Percentiles rank a stretch among this genome's conserved stretches.
phyloP scores from a whole-genome alignment of 2,888 invertebrate species.

The Cistogaster globosa region DNA sequence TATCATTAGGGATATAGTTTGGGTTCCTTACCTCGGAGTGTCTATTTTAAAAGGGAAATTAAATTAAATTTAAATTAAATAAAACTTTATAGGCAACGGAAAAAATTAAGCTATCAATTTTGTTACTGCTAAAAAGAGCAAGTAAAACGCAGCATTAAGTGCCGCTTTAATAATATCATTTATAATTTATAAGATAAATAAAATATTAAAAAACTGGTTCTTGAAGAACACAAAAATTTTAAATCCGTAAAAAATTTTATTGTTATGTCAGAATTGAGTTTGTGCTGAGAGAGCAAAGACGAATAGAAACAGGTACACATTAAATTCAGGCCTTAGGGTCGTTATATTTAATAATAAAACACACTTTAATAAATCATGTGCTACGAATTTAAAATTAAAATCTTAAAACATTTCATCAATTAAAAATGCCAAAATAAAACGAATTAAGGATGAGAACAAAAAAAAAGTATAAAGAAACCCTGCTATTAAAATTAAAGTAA shows the following conservation, averaged over 20 bases:
- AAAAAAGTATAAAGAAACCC: conserved; percentile 31
- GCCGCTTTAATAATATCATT: conserved; percentile 11
- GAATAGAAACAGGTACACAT: too few relatives aligned
- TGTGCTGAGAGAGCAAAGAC: too few relatives aligned
- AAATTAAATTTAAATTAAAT: conserved; percentile 80
- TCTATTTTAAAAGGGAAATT: too few relatives aligned
- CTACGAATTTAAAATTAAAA: background rate
- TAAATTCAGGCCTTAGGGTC: conserved; percentile 1
- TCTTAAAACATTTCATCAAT: conserved; percentile 34
- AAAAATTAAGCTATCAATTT: conserved; percentile 77
- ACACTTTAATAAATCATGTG: background rate
- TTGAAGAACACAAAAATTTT: background rate
- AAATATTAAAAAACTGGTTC: background rate
- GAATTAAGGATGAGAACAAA: background rate
- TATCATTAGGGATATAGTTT: background rate
- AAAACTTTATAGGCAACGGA: conserved; percentile 82
- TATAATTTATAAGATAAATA: too few relatives aligned
- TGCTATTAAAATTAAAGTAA: conserved; percentile 57
- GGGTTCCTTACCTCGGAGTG: conserved; percentile 26
- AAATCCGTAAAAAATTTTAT: too few relatives aligned
- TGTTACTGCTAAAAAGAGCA: too few relatives aligned
- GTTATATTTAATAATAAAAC: conserved; percentile 6
- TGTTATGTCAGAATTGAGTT: too few relatives aligned
- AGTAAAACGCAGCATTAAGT: conserved; percentile 9
- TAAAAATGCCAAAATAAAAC: conserved; percentile 19